Base-by-base conservation (phyloP, 2,797 vertebrate genomes). In the Lagothrix lagotricha region DNA sequence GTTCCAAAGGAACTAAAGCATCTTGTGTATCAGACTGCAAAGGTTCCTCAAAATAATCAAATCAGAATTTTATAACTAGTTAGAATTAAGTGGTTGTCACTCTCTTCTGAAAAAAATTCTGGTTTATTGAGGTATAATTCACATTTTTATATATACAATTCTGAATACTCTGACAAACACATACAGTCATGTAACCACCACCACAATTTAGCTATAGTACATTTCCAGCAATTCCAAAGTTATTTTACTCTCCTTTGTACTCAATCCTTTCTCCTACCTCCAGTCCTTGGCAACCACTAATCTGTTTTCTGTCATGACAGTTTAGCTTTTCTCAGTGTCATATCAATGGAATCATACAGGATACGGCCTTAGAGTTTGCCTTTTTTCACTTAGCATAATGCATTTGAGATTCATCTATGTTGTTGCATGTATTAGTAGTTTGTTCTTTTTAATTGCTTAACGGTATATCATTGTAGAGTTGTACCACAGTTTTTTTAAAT, bases 11-110 rank as follows among this genome's bases (percentile, higher is more conserved):
- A 96, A 44, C 79, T 83, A 90, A 88, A 87, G 41, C 61, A 80
- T 97, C 84, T 96, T 94, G 76, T 94, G 91, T 97, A 79, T 96
- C 48, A 86, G 76, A 75, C 94, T 82, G 17, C 76, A 94, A 89
- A 82, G 85, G 9, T 41, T 92, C 44, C 24, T 93, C 85, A 91
- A 82, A 91, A 50, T 92, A 92, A 94, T 46, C 26, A 24, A 94
- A 86, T 88, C 28, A 76, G 48, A 93, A 90, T 97, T 93, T 93
- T 87, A 84, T 91, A 83, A 95, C 57, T 93, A 81, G 54, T 87
- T 96, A 94, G 89, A 96, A 94, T 93, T 79, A 96, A 93, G 30
- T 89, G 30, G 48, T 54, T 93, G 72, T 26, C 10, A 94, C 30
- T 54, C 77, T 88, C 7, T 75, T 95, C 96, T 95, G 0, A 0